Evolutionary conservation across 2,888 invertebrate genomes (phyloP).

Genomic region (Pristionchus japonicus): DNA sequence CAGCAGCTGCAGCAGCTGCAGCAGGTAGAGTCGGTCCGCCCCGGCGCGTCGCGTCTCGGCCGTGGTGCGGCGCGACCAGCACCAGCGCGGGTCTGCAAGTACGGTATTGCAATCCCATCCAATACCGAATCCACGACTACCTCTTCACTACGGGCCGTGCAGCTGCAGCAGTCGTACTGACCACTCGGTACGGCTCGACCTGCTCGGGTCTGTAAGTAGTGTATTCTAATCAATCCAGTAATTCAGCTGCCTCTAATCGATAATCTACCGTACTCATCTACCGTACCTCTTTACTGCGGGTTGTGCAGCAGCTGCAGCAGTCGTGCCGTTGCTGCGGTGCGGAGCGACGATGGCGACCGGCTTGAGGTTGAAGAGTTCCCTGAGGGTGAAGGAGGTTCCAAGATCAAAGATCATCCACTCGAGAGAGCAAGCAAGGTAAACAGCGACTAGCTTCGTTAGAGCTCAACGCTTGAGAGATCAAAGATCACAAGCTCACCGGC

Average conservation of each 20-base stretch:
- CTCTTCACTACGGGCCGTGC: background rate
- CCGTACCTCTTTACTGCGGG: background rate
- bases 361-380: background rate
- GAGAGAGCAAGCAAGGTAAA: too few species aligned
- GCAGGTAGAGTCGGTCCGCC: background rate
- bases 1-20: background rate
- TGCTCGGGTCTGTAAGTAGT: background rate
- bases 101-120: background rate
- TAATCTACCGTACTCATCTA: background rate
- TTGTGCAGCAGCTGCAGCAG: background rate
- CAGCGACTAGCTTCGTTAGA: too few species aligned
- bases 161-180: background rate
- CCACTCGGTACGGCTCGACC: background rate
- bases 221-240: background rate
- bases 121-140: background rate
- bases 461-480: background rate
- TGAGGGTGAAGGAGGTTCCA: background rate
- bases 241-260: background rate
- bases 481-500: background rate
- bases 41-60: background rate
- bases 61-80: conserved; percentile 14
- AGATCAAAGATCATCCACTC: background rate
- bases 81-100: background rate
- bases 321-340: background rate
- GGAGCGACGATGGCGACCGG: conserved; percentile 16